Base-by-base conservation (phyloP, 1,140 invertebrate genomes). In the Eumaeus atala region DNA sequence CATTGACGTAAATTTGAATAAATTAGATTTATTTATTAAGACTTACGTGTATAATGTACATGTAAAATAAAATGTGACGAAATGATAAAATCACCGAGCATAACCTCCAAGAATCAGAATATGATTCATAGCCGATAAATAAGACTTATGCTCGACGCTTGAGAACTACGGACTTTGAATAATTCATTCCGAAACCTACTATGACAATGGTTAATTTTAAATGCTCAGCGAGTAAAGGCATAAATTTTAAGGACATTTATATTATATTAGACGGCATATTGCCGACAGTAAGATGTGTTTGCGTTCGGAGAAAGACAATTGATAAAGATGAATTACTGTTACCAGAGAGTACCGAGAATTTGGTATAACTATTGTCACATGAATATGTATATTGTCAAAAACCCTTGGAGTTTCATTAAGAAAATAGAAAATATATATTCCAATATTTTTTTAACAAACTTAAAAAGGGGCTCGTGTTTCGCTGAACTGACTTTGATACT, bases 201-300 rank as follows among this genome's bases (percentile, higher is more conserved):
- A 61, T 55, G 58, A 65, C 66, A 65, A 58, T 65, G 65, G 56
- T 49, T 36, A 48, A 59, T 65, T 62, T 59, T 48, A 55, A 65
- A 68, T 65, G 60, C 60, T 54, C 51, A 58, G 48, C 51, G 44
- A 55, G 60, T 65, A 61, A 54, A 54, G 47, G 58, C 56, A 59
- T 64, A 62, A 59, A 47, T 59, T 59, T 58, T 50, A 50, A 34
- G 14, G 14, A 51, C n/a, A 51, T 18, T 37, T 51, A 37, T 37
- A 51, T 17, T 18, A 18, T 10, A 10, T 17, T 47, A 37, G 34
- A 12, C 48, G 37, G 42, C 56, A 34, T 37, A 37, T 9, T 34
- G 34, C 34, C 28, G 48, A 40, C 38, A 44, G 12, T 18, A 40
- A 16, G 7, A 16, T 44, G 40, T 44, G 40, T 14, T 40, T 44